Percentiles rank a stretch among this genome's conserved stretches.
Conservation (phyloP, 2,797 vertebrate genomes). For the Myotis planiceps region DNA sequence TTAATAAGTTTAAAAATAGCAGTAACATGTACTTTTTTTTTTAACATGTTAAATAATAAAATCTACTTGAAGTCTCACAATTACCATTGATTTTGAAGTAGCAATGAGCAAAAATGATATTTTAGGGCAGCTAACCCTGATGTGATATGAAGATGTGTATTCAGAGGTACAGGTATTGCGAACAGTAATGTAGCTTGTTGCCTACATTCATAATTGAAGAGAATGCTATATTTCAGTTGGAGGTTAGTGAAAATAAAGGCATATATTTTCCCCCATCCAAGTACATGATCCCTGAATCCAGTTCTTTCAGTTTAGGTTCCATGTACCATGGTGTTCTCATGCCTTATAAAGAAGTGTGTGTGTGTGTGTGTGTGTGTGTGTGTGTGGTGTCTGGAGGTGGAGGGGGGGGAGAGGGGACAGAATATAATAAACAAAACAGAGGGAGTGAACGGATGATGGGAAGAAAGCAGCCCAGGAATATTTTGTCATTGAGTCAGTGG, state of each 20-base stretch:
- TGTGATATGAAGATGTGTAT: neutral
- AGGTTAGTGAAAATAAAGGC: neutral
- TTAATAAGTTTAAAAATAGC: neutral
- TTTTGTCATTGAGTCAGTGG: slow-evolving; percentile 63
- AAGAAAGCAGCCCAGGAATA: slow-evolving; percentile 43
- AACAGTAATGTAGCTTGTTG: neutral
- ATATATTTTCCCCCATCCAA: neutral
- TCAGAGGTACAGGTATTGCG: neutral
- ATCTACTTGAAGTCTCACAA: neutral
- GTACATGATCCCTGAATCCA: neutral
- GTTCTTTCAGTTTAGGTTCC: neutral
- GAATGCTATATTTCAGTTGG: neutral
- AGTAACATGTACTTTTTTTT: neutral
- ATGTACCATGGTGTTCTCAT: neutral
- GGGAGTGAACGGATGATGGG: neutral
- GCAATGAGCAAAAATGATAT: neutral
- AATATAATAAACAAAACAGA: neutral
- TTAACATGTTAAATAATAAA: neutral
- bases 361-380: neutral
- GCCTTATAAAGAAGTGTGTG: neutral
- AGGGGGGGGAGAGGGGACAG: neutral
- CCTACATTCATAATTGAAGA: neutral
- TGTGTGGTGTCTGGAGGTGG: neutral
- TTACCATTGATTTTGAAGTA: neutral
- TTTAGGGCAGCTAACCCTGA: neutral